Conservation (phyloP, 2,113 vertebrate genomes). For the Phylloscopus trochiloides region DNA sequence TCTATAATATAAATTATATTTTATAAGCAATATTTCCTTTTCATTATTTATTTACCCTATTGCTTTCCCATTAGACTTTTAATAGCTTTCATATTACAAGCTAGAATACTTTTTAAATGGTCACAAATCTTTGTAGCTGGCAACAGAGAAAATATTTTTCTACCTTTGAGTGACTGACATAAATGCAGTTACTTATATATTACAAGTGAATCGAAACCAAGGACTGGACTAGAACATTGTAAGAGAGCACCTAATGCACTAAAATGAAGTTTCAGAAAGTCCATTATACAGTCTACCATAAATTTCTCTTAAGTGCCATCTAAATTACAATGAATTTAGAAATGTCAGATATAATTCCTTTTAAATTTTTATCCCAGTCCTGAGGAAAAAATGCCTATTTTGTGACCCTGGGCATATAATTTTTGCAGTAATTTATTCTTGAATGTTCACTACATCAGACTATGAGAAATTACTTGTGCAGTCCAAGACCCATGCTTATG, state of each 20-base stretch:
- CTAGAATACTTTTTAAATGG: not conserved
- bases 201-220: not conserved
- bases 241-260: not conserved
- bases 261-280: not conserved
- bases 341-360: not conserved
- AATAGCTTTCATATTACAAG: not conserved
- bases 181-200: not conserved
- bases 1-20: not conserved
- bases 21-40: not conserved
- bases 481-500: not conserved
- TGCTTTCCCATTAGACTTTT: conserved; percentile 15
- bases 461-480: not conserved
- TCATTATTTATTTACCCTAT: not conserved
- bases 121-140: not conserved
- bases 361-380: not conserved
- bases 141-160: not conserved
- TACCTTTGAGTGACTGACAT: not conserved
- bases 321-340: not conserved
- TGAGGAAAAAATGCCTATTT: not conserved
- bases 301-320: not conserved
- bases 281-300: not conserved
- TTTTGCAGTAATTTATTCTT: not conserved
- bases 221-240: not conserved
- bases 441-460: not conserved
- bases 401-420: not conserved